Evolutionary conservation across 2,888 invertebrate genomes (phyloP).

Genomic region (Emesis russula): DNA sequence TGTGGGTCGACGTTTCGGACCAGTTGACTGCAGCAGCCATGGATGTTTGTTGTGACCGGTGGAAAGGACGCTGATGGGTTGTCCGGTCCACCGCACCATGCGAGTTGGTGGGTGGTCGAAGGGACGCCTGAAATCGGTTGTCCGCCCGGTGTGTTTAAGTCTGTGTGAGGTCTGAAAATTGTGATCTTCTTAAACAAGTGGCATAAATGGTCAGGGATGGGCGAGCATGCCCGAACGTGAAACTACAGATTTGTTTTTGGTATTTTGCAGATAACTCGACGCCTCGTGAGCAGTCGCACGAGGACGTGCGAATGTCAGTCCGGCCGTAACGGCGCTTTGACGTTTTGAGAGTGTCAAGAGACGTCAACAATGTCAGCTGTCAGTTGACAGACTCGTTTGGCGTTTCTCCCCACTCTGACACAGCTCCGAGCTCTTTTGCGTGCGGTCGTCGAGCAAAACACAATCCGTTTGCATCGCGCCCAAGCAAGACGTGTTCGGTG

Average conservation of each 20-base stretch:
- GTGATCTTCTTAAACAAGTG: not conserved
- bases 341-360: not conserved
- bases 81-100: constrained; percentile 38
- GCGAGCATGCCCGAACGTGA: not conserved
- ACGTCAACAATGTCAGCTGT: too few relatives aligned
- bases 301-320: constrained; percentile 51
- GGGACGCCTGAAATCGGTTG: constrained; percentile 29
- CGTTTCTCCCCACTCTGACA: too few relatives aligned
- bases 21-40: constrained; percentile 18
- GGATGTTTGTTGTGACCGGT: not conserved
- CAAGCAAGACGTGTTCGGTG: too few relatives aligned
- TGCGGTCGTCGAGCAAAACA: too few relatives aligned
- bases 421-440: too few relatives aligned
- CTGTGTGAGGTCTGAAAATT: not conserved
- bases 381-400: too few relatives aligned
- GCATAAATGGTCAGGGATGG: constrained; percentile 1
- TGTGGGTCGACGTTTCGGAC: constrained; percentile 27
- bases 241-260: not conserved
- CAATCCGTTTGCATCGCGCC: too few relatives aligned
- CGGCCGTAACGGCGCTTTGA: constrained; percentile 42
- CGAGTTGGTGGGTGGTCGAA: constrained; percentile 29
- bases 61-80: constrained; percentile 33
- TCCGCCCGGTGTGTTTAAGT: constrained; percentile 20
- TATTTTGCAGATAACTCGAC: constrained; percentile 5
- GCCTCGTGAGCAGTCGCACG: constrained; percentile 26